phyloP scores from a whole-genome alignment of 23 tunicate genomes.

The Corella eumyota region DNA sequence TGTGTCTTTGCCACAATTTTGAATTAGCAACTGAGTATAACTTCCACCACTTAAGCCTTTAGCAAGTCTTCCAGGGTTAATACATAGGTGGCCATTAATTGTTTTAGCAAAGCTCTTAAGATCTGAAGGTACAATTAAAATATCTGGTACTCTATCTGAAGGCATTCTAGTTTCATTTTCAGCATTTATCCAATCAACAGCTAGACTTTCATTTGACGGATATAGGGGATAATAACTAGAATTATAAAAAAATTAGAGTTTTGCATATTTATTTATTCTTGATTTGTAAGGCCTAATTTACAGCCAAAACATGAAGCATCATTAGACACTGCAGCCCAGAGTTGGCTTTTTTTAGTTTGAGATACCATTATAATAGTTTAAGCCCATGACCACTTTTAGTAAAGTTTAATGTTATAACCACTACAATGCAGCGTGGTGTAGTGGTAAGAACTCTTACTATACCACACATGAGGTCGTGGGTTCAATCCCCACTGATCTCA shows the following conservation, averaged over 20 bases:
- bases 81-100: constrained; percentile 37
- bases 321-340: too few species aligned
- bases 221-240: constrained; percentile 60
- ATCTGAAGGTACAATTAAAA: constrained; percentile 62
- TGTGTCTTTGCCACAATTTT: not conserved
- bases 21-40: constrained; percentile 31
- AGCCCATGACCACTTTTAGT: too few species aligned
- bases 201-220: constrained; percentile 51
- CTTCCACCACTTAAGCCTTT: constrained; percentile 80
- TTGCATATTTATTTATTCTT: not conserved
- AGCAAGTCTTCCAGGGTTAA: constrained; percentile 80
- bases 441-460: too few species aligned
- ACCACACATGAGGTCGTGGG: too few species aligned
- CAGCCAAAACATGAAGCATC: too few species aligned
- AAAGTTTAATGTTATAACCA: too few species aligned
- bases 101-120: constrained; percentile 40
- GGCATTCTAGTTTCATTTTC: constrained; percentile 40
- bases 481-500: too few species aligned
- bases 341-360: too few species aligned
- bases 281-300: not conserved
- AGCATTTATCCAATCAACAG: constrained; percentile 32
- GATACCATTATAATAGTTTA: too few species aligned
- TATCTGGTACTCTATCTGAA: constrained; percentile 19
- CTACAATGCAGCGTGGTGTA: too few species aligned
- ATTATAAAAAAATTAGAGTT: not conserved